phyloP scores from a whole-genome alignment of 2,797 vertebrate genomes.

The Bradypodion pumilum region DNA sequence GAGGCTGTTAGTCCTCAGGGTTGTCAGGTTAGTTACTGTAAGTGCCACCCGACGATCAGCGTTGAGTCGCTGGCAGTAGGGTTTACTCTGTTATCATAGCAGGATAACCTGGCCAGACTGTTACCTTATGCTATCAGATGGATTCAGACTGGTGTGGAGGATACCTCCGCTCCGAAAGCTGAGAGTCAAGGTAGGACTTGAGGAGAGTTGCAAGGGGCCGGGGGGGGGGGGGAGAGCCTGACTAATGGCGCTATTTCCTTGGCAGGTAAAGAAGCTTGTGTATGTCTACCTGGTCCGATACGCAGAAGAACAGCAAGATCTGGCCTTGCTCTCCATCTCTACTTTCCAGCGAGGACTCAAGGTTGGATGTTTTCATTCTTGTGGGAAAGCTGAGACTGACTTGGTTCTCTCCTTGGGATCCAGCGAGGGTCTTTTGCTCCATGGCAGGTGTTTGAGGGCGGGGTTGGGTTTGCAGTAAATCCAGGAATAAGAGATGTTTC shows the following conservation, averaged over 20 bases:
- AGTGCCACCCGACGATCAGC: too few species aligned
- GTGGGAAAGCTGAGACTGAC: background rate
- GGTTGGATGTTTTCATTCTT: slow-evolving; percentile 69
- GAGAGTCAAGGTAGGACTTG: background rate
- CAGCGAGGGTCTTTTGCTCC: background rate
- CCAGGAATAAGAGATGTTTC: too few species aligned
- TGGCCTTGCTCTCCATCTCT: slow-evolving; percentile 95
- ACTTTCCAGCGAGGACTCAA: slow-evolving; percentile 96
- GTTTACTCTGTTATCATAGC: too few species aligned
- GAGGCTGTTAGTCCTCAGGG: too few species aligned
- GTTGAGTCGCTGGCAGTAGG: too few species aligned
- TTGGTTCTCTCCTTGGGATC: background rate
- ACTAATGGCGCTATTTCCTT: background rate
- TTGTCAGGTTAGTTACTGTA: too few species aligned
- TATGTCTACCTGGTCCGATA: slow-evolving; percentile 97
- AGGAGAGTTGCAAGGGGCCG: background rate
- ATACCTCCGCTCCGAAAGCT: background rate
- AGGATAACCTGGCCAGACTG: too few species aligned
- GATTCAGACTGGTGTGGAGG: too few species aligned
- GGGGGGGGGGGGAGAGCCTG: too few species aligned
- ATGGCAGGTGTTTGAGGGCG: too few species aligned
- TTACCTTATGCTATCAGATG: too few species aligned
- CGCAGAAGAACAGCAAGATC: slow-evolving; percentile 95
- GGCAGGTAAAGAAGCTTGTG: slow-evolving; percentile 95
- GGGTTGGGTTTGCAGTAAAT: too few species aligned